Evolutionary conservation across 2,797 vertebrate genomes (phyloP).

Genomic region (Enteromius fasciolatus): DNA sequence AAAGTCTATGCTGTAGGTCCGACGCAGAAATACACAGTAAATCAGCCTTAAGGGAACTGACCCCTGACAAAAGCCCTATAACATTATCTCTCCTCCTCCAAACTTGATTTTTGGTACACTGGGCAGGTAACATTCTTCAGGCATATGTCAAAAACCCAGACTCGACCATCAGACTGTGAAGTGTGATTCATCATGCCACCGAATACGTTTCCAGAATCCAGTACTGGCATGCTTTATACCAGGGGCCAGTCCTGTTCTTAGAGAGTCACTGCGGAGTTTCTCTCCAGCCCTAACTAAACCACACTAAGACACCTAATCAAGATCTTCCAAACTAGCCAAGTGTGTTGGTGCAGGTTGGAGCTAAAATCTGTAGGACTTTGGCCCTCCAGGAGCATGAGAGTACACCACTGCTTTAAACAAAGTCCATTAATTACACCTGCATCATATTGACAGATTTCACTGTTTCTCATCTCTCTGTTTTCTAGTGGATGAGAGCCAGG

Average conservation of each 20-base stretch:
- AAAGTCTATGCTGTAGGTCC: no score
- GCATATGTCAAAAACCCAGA: neutral
- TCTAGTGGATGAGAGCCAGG: conserved; percentile 92
- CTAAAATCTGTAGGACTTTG: neutral
- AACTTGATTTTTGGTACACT: neutral
- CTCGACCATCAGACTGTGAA: neutral
- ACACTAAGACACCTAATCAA: neutral
- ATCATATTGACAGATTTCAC: neutral
- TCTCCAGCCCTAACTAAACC: neutral
- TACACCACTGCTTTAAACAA: neutral
- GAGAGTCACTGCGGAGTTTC: neutral
- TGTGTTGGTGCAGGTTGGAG: neutral
- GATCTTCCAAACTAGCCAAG: neutral
- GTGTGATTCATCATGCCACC: neutral
- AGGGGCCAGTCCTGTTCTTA: neutral
- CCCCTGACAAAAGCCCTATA: neutral
- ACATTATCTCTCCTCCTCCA: neutral
- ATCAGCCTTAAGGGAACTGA: neutral
- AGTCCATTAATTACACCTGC: neutral
- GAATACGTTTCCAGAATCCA: neutral
- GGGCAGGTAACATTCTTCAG: neutral
- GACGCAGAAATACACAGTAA: no score
- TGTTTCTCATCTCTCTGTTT: neutral
- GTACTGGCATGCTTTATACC: neutral
- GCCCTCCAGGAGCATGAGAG: neutral